Conservation (phyloP, 2,797 vertebrate species). For the Glyptemys insculpta region DNA sequence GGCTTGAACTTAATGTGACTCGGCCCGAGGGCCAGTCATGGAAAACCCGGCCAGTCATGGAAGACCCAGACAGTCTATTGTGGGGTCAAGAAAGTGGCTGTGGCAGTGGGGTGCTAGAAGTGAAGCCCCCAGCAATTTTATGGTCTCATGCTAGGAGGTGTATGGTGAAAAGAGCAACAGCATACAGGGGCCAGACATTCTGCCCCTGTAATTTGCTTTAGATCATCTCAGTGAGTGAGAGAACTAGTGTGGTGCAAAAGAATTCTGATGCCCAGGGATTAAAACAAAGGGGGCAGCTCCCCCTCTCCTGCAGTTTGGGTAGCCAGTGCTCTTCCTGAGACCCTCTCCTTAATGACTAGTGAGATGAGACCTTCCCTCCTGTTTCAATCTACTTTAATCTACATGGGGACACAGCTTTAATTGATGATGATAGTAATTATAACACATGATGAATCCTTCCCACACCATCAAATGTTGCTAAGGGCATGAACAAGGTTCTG, state of each 20-base stretch:
- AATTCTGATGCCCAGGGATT: background rate
- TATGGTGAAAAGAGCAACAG: background rate
- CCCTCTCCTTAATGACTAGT: background rate
- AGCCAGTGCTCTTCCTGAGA: background rate
- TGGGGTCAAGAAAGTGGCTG: background rate
- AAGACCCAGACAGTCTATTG: background rate
- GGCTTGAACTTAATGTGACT: background rate
- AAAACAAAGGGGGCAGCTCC: background rate
- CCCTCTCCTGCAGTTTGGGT: background rate
- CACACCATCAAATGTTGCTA: background rate
- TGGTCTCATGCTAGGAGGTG: background rate
- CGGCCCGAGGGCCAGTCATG: background rate
- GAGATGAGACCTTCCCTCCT: background rate
- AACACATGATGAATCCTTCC: background rate
- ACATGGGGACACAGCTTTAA: background rate
- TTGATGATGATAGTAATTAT: background rate
- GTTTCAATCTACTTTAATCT: background rate
- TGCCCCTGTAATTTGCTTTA: background rate
- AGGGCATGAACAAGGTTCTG: background rate
- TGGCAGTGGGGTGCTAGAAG: background rate
- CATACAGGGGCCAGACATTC: background rate
- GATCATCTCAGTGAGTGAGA: background rate
- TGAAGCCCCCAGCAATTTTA: background rate
- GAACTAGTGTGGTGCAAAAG: background rate
- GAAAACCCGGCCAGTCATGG: background rate